Percentiles rank a stretch among this genome's conserved stretches.
Conservation (phyloP, 2,113 vertebrate genomes). For the Onychostruthus taczanowskii region DNA sequence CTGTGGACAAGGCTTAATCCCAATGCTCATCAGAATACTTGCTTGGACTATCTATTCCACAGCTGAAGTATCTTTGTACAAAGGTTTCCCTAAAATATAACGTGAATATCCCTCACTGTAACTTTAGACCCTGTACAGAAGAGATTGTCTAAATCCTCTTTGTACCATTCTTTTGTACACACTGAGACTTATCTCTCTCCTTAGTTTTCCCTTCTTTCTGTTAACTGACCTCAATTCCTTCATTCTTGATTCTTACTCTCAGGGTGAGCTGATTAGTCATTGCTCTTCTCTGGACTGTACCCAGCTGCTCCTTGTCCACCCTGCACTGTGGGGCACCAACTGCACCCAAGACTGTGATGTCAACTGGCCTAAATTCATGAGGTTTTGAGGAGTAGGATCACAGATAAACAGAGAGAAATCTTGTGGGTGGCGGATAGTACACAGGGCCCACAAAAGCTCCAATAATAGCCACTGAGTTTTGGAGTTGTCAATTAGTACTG, state of each 20-base stretch:
- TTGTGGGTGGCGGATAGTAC: too few relatives aligned
- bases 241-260: neutral
- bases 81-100: neutral
- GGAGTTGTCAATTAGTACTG: neutral
- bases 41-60: neutral
- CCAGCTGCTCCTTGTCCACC: neutral
- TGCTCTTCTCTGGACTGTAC: neutral
- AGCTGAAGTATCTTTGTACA: neutral
- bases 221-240: neutral
- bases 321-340: neutral
- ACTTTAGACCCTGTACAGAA: neutral
- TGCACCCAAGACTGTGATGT: neutral
- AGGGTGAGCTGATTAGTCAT: neutral
- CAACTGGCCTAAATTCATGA: neutral
- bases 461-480: neutral
- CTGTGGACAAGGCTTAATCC: neutral
- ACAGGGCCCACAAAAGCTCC: neutral
- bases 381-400: neutral
- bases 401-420: neutral
- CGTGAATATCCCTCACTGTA: neutral
- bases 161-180: neutral
- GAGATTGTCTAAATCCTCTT: constrained; percentile 25
- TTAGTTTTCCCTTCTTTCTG: neutral
- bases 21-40: neutral
- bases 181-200: neutral